Base-by-base conservation (phyloP, 2,888 invertebrate genomes). In the Seira ritae region DNA sequence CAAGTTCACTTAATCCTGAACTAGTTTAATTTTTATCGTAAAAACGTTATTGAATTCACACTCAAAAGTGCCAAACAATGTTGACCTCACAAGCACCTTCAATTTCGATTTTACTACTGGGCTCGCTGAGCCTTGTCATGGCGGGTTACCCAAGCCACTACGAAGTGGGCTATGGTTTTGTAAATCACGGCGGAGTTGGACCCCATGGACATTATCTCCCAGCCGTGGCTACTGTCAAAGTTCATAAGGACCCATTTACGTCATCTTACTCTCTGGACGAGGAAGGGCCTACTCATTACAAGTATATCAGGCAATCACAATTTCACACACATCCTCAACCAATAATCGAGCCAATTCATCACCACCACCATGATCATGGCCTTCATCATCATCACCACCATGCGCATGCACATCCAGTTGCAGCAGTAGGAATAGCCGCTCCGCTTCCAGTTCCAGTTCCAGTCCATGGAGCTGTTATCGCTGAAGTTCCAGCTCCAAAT, bases 221-320 rank as follows among this genome's bases (percentile, higher is more conserved):
- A 3, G 85, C 84, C 67, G 71, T 82, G 15, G 87, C 88, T n/a
- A 83, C 85, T 42, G 88, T 88, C 46, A 74, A 87, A 66, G 85
- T 85, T 0, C 85, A 86, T 24, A 84, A 87, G 69, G 81, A 79
- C 67, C 87, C 88, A 20, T 80, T 84, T 24, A 70, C 74, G 46
- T 85, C 84, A 67, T 73, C 85, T n/a, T 88, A 85, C 78, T 70
- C 77, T 37, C 20, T 88, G 17, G 80, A 88, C 37, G 88, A 87
- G 72, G 86, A 87, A 65, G 88, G 88, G 19, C 87, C 86, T 20
- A 76, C 78, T 1, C 85, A 87, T 75, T 77, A 84, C 46, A 88
- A 87, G 68, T 86, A 88, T 72, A 68, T 85, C 55, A 85, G 87
- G 55, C 87, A 87, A 74, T 77, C 84, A 12, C n/a, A n/a, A n/a